Evolutionary conservation across 2,113 vertebrate genomes (phyloP).

Genomic region (Zonotrichia leucophrys): DNA sequence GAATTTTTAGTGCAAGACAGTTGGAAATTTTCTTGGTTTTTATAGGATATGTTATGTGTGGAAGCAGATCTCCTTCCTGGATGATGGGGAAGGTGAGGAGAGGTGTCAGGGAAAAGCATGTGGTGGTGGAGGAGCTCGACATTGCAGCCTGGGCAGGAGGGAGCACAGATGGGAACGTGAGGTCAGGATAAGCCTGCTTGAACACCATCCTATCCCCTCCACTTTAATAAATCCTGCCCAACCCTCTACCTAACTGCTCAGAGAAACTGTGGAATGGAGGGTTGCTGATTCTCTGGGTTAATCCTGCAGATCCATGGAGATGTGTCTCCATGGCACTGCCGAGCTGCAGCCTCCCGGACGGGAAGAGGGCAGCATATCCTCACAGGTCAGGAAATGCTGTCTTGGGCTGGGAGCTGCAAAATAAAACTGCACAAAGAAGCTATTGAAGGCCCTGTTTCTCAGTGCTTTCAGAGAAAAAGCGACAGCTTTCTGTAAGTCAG

Average conservation of each 20-base stretch:
- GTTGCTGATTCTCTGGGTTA: neutral
- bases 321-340: neutral
- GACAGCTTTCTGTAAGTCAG: constrained; percentile 13
- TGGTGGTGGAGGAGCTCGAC: neutral
- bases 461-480: neutral
- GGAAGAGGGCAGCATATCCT: constrained; percentile 65
- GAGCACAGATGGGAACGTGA: rapidly evolving
- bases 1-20: neutral
- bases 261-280: neutral
- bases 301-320: neutral
- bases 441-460: constrained; percentile 48
- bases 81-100: neutral
- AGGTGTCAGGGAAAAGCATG: neutral
- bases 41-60: neutral
- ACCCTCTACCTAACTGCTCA: neutral
- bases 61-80: neutral
- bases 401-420: constrained; percentile 33
- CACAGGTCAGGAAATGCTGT: constrained; percentile 34
- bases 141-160: neutral
- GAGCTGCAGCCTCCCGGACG: neutral
- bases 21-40: neutral
- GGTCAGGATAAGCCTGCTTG: neutral
- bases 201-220: rapidly evolving
- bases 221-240: neutral
- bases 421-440: constrained; percentile 46